Evolutionary conservation across 2,113 vertebrate genomes (phyloP).

Genomic region (Paradisaea rubra): DNA sequence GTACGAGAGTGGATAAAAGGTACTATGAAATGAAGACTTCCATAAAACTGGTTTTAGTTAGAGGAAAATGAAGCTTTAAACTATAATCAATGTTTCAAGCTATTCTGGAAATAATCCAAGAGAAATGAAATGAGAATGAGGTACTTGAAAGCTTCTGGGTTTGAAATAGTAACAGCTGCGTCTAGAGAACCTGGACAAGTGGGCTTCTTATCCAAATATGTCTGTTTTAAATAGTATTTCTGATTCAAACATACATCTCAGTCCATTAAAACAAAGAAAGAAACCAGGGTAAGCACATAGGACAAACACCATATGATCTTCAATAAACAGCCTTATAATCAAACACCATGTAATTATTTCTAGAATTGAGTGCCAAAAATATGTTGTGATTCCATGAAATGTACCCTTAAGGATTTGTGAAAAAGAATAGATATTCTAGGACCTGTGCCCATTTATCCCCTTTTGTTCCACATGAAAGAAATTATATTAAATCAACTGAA

Average conservation of each 20-base stretch:
- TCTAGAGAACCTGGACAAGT: neutral
- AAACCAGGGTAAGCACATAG: neutral
- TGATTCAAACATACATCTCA: neutral
- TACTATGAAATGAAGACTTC: neutral
- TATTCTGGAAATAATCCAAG: conserved; percentile 41
- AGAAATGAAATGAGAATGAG: conserved; percentile 49
- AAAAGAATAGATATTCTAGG: conserved; percentile 53
- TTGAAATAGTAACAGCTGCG: conserved; percentile 59
- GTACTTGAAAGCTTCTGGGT: conserved; percentile 44
- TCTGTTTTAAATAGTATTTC: conserved; percentile 29
- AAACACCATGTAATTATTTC: conserved; percentile 43
- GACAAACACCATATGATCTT: neutral
- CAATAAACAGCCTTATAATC: conserved; percentile 1
- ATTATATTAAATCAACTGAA: conserved; percentile 40
- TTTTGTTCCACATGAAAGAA: conserved; percentile 34
- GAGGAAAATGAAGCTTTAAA: conserved; percentile 19
- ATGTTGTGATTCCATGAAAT: conserved; percentile 32
- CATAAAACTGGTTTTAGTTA: conserved; percentile 2
- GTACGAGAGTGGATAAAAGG: neutral
- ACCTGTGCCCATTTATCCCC: conserved; percentile 26
- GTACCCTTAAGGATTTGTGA: conserved; percentile 25
- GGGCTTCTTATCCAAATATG: conserved; percentile 8
- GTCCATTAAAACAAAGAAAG: conserved; percentile 10
- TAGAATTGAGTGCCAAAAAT: conserved; percentile 24
- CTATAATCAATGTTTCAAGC: conserved; percentile 39